Evolutionary conservation across 37 sponge, comb jelly and placozoan species (phyloP).

Genomic region (Cladorhizidae sp.): DNA sequence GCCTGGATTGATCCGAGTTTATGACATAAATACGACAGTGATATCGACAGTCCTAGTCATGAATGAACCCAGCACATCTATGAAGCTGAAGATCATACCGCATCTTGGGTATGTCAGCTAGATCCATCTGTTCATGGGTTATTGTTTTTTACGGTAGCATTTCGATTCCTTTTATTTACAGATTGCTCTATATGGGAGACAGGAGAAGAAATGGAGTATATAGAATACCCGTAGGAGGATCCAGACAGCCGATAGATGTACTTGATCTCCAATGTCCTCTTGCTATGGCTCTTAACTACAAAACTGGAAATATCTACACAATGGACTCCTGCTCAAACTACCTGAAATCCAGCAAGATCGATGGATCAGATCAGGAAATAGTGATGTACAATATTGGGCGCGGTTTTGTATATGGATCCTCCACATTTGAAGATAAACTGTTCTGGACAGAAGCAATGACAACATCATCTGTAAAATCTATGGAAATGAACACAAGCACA

Average conservation of each 20-base stretch:
- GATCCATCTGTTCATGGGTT: not conserved
- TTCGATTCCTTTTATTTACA: not conserved
- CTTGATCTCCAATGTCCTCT: not conserved
- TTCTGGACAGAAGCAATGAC: not conserved
- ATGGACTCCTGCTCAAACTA: not conserved
- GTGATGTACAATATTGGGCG: not conserved
- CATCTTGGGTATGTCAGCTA: slow-evolving; percentile 14
- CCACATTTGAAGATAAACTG: not conserved
- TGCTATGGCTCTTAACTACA: not conserved
- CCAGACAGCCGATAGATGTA: not conserved
- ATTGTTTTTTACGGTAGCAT: not conserved
- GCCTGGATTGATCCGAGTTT: not conserved
- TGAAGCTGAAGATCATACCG: not conserved
- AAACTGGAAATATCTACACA: not conserved
- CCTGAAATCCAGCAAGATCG: not conserved
- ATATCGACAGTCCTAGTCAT: not conserved
- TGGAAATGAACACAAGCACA: not conserved
- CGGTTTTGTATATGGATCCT: not conserved
- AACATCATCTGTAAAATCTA: not conserved
- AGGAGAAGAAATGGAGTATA: not conserved
- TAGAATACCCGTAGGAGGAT: not conserved
- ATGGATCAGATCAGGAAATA: not conserved
- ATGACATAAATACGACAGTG: slow-evolving; percentile 2
- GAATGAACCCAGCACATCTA: not conserved
- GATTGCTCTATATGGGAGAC: not conserved